Percentiles rank a stretch among this genome's conserved stretches.
Conservation (phyloP, 2,888 invertebrate species). For the Bimastos eiseni region DNA sequence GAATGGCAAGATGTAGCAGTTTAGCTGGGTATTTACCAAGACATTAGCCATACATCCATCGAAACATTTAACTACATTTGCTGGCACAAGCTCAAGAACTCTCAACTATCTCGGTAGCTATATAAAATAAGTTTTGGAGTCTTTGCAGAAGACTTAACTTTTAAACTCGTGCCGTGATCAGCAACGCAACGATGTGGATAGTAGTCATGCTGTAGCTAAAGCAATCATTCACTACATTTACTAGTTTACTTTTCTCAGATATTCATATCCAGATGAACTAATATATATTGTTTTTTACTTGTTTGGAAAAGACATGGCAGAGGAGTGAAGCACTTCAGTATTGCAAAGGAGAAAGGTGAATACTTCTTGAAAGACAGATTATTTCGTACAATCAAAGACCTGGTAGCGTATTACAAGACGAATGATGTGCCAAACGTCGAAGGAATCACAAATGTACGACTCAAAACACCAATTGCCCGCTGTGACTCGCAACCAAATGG, state of each 20-base stretch:
- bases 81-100: not conserved
- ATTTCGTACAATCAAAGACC: constrained; percentile 31
- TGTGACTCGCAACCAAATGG: not conserved
- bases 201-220: not conserved
- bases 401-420: constrained; percentile 30
- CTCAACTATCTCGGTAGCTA: not conserved
- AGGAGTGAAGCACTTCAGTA: constrained; percentile 40
- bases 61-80: not conserved
- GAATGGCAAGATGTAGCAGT: not conserved
- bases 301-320: constrained; percentile 32
- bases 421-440: constrained; percentile 40
- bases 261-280: not conserved
- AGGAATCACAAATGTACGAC: constrained; percentile 34
- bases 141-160: not conserved
- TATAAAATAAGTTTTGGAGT: not conserved
- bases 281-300: not conserved
- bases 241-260: not conserved
- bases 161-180: not conserved
- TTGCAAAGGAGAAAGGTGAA: not conserved
- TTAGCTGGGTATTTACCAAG: not conserved
- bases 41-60: no score
- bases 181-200: not conserved
- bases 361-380: constrained; percentile 35
- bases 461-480: constrained; percentile 32
- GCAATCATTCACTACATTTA: not conserved